phyloP scores from a whole-genome alignment of 2,888 invertebrate species.

The Sminthurides aquaticus region DNA sequence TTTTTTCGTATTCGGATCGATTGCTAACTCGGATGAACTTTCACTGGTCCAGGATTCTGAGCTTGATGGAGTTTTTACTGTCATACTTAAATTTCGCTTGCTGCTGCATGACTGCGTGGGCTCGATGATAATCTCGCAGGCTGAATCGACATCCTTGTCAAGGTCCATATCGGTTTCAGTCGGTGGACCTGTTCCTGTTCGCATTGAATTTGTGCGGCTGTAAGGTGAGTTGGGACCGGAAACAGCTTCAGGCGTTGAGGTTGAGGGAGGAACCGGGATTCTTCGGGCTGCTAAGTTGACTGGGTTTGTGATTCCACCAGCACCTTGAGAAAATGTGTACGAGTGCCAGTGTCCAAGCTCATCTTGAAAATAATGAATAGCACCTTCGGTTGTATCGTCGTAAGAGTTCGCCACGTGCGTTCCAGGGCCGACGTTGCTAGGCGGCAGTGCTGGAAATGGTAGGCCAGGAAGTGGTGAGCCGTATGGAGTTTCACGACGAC shows the following conservation, averaged over 20 bases:
- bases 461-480: conserved; percentile 38
- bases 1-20: conserved; percentile 41
- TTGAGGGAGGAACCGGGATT: background rate
- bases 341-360: conserved; percentile 81
- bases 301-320: conserved; percentile 21
- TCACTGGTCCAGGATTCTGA: conserved; percentile 43
- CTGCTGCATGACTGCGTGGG: background rate
- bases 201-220: background rate
- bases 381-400: conserved; percentile 73
- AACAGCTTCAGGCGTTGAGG: background rate
- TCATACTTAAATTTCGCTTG: conserved; percentile 14
- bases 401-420: conserved; percentile 70
- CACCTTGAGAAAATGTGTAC: conserved; percentile 60
- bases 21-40: conserved; percentile 40
- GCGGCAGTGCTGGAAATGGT: conserved; percentile 41
- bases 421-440: conserved; percentile 45
- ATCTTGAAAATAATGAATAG: conserved; percentile 77
- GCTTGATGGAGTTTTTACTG: conserved; percentile 40
- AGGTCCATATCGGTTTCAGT: background rate
- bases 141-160: background rate
- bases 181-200: too few species aligned
- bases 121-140: background rate
- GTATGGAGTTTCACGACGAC: conserved; percentile 39
- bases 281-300: conserved; percentile 13
- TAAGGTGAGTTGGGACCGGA: background rate